Conservation (phyloP, 2,113 vertebrate species). For the Todiramphus saurophagus region DNA sequence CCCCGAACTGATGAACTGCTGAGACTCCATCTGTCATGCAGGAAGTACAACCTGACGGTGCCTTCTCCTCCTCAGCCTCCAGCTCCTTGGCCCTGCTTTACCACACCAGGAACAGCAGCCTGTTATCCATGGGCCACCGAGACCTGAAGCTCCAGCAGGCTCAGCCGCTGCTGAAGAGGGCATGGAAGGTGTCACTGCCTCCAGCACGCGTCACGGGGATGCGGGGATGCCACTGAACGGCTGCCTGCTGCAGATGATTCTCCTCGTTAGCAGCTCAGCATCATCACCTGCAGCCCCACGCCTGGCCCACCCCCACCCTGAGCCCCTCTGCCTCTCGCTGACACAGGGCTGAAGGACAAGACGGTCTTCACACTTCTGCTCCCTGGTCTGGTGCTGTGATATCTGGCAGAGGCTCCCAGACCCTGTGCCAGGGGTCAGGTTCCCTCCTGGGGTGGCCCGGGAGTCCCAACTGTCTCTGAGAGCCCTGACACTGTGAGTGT, state of each 20-base stretch:
- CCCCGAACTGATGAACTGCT: not conserved
- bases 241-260: not conserved
- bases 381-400: not conserved
- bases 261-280: not conserved
- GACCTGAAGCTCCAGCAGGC: not conserved
- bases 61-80: not conserved
- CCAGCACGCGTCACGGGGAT: not conserved
- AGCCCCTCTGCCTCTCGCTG: not conserved
- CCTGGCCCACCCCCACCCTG: fast-evolving
- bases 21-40: not conserved
- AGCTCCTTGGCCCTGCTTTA: not conserved
- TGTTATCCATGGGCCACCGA: not conserved
- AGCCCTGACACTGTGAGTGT: fast-evolving
- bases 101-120: not conserved
- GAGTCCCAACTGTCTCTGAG: not conserved
- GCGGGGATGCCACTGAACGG: not conserved
- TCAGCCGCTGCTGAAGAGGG: not conserved
- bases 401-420: not conserved
- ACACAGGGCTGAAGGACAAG: not conserved
- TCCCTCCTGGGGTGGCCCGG: not conserved
- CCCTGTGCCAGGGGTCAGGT: not conserved
- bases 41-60: not conserved
- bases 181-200: not conserved
- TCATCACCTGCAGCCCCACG: not conserved
- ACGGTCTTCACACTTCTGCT: not conserved